These are phyloP conservation scores for Tachina lurida DNA, from an alignment of 2,888 invertebrate species.

Conservation along the genomic window DNA sequence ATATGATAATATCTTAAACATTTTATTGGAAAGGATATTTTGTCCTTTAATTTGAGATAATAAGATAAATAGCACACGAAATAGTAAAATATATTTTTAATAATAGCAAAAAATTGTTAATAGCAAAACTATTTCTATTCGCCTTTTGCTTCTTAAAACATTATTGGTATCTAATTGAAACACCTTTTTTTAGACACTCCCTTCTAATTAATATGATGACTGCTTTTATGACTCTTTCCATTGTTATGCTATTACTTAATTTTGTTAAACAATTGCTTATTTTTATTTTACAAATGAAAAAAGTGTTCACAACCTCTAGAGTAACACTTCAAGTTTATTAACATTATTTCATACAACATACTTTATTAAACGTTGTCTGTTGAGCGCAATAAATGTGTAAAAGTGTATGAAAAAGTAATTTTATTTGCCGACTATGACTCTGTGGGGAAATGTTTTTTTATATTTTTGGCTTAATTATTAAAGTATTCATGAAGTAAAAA, in stretches of 20 bases:
- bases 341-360: constrained; percentile 33
- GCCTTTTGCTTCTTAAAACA: not conserved
- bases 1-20: too few species aligned
- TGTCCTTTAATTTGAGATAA: too few species aligned
- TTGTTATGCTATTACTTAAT: too few species aligned
- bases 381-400: constrained; percentile 18
- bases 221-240: too few species aligned
- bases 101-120: too few species aligned
- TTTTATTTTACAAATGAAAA: not conserved
- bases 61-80: too few species aligned
- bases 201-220: too few species aligned
- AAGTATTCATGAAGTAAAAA: constrained; percentile 9
- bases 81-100: too few species aligned
- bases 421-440: constrained; percentile 21
- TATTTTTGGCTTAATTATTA: constrained; percentile 46
- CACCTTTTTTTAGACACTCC: too few species aligned
- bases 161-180: not conserved
- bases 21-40: too few species aligned
- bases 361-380: not conserved
- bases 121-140: too few species aligned
- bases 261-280: not conserved
- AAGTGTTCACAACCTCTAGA: constrained; percentile 10
- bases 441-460: constrained; percentile 32
- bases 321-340: constrained; percentile 55
- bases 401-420: constrained; percentile 6